Evolutionary conservation across 2,797 vertebrate species (phyloP), one percentile per base, ranked within the genome.

Genomic region (Chaetophractus vellerosus): DNA sequence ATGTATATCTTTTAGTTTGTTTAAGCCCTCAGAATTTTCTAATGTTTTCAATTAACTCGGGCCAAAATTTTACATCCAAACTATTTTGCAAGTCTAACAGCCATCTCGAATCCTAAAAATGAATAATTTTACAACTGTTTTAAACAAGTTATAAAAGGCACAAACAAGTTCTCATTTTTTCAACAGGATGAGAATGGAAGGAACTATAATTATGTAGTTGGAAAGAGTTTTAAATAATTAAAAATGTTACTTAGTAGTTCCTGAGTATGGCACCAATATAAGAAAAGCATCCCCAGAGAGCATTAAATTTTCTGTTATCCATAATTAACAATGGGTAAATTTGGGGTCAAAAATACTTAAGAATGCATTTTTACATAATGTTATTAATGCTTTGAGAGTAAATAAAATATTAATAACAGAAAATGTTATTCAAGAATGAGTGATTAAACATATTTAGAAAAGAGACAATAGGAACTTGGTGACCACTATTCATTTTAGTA

Each of bases 111-210:
- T 61, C n/a, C 33, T 85, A 84, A 94, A 96, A 95, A 74, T 88
- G n/a, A 45, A 28, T 12, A 96, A 85, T 94, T 75, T 95, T 55
- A 93, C 81, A 93, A 95, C 23, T 84, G 76, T 11, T 96, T 97
- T 93, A 94, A 95, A 94, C 48, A 96, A 92, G 69, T 95, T 93
- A 96, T 74, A 74, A 95, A 96, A 97, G 93, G 96, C 95, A 97
- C 93, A 97, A 93, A 96, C 80, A 96, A 91, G 50, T 93, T 96
- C 80, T 45, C 45, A 45, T 9, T 45, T 45, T 45, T 45, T 45
- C 45, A 45, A 45, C 45, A 45, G 45, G 45, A 45, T 45, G 45
- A 45, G 45, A 45, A 45, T 45, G 5, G 45, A 45, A 45, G 45
- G 45, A 45, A 45, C 45, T 45, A 45, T 45, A 45, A 45, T 45